These are phyloP conservation scores for Capromys pilorides DNA, from an alignment of 2,797 vertebrate species.

Conservation along the genomic window DNA sequence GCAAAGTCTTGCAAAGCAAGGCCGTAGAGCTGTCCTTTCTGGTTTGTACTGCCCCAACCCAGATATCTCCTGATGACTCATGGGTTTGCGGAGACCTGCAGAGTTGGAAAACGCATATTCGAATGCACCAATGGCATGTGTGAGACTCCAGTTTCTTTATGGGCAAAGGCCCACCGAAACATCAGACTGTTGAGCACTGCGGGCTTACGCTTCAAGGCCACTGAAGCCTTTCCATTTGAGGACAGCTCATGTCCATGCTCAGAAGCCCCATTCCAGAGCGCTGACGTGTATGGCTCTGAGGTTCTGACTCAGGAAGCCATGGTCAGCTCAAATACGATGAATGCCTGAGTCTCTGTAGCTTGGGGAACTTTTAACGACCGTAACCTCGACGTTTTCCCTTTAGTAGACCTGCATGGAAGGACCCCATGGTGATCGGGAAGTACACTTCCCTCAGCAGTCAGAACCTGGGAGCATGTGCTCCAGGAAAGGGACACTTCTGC, in stretches of 20 bases:
- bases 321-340: background rate
- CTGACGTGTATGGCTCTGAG: background rate
- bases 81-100: background rate
- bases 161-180: background rate
- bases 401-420: background rate
- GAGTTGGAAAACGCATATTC: background rate
- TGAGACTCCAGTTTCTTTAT: background rate
- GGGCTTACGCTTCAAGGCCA: background rate
- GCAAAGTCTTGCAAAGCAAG: slow-evolving; percentile 47
- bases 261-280: background rate
- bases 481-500: slow-evolving; percentile 22
- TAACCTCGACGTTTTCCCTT: background rate
- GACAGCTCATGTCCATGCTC: background rate
- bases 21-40: background rate
- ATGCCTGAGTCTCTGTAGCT: background rate
- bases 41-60: background rate
- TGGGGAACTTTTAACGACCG: background rate
- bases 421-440: background rate
- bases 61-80: background rate
- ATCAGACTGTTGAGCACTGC: background rate
- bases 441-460: background rate
- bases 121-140: background rate
- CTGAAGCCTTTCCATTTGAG: background rate
- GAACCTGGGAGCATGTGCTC: background rate
- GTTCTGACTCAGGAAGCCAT: slow-evolving; percentile 5